phyloP scores from a whole-genome alignment of 1,140 invertebrate genomes.

The Zaprionus tsacasi region DNA sequence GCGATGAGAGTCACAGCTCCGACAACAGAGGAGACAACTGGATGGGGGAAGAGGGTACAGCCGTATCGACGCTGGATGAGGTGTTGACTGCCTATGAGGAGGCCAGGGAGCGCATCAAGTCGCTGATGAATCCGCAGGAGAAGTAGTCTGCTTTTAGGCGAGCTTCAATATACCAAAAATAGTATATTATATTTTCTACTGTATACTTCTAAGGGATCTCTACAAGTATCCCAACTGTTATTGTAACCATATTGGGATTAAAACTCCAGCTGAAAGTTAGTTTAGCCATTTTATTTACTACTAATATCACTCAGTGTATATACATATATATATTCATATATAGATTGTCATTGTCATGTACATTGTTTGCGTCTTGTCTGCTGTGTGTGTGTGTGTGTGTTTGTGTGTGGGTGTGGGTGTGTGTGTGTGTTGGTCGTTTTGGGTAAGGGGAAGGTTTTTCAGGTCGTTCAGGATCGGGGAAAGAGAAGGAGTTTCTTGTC shows the following conservation, averaged over 20 bases:
- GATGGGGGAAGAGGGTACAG: neutral
- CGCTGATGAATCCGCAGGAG: slow-evolving; percentile 29
- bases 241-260: neutral
- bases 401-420: slow-evolving; percentile 10
- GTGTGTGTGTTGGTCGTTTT: slow-evolving; percentile 19
- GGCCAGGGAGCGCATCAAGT: slow-evolving; percentile 54
- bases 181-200: neutral
- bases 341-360: slow-evolving; percentile 68
- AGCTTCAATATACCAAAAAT: no score
- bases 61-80: slow-evolving; percentile 49
- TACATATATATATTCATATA: slow-evolving; percentile 64
- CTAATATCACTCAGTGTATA: slow-evolving; percentile 83
- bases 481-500: slow-evolving; percentile 1
- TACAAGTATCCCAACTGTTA: neutral
- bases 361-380: slow-evolving; percentile 57
- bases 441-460: slow-evolving; percentile 3
- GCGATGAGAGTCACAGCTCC: neutral
- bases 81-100: slow-evolving; percentile 60
- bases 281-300: slow-evolving; percentile 83
- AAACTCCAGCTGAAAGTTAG: slow-evolving; percentile 39
- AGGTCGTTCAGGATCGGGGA: neutral
- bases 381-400: slow-evolving; percentile 19
- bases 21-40: neutral
- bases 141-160: neutral
- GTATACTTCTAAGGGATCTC: neutral